These are phyloP conservation scores for Eulemur albifrons DNA, from an alignment of 2,797 vertebrate species.

Conservation along the genomic window DNA sequence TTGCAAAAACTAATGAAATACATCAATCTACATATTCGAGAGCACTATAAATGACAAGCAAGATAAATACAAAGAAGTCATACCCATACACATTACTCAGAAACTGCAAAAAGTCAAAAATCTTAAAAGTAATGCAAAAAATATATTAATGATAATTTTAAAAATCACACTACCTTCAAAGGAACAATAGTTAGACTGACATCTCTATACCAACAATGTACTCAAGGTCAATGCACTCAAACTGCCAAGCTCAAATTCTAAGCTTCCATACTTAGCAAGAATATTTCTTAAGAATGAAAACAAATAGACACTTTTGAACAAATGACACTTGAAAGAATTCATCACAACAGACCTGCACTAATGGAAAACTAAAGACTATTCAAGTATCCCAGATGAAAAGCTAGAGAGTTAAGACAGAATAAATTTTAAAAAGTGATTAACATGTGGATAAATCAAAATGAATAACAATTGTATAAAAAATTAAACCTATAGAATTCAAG, in stretches of 20 bases:
- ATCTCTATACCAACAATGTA: neutral
- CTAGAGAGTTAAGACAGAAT: neutral
- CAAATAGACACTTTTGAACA: neutral
- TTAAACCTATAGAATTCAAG: neutral
- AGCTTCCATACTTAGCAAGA: neutral
- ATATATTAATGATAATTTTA: neutral
- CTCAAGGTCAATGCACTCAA: neutral
- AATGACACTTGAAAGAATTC: neutral
- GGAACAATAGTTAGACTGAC: neutral
- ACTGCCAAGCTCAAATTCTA: neutral
- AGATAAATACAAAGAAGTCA: neutral
- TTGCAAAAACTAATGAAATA: neutral
- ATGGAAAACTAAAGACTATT: neutral
- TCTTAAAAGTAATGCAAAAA: neutral
- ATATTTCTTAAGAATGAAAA: neutral
- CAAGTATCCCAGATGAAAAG: neutral
- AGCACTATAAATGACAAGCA: neutral
- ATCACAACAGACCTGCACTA: neutral
- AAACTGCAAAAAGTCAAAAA: neutral
- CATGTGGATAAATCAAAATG: neutral
- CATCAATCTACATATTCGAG: neutral
- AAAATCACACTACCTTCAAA: neutral
- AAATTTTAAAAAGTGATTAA: neutral
- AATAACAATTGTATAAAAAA: neutral
- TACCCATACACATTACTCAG: neutral